Evolutionary conservation across 2,113 vertebrate genomes (phyloP).

Genomic region (Oncorhynchus clarkii): DNA sequence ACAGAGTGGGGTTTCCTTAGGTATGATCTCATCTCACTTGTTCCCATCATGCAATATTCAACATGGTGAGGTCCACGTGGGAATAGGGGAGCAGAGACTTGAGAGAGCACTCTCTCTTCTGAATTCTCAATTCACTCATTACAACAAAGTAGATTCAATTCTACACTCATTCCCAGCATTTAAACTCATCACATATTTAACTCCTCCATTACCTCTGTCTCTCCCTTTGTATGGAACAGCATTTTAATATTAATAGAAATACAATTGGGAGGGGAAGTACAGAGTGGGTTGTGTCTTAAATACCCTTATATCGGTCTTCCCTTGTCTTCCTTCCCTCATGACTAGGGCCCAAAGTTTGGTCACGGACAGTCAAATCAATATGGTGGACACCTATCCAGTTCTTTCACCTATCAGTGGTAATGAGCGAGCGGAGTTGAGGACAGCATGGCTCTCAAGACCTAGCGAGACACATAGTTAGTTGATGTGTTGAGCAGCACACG

Average conservation of each 20-base stretch:
- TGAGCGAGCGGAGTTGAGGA: too few species aligned
- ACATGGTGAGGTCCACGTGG: conserved; percentile 40
- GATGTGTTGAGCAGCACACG: not conserved
- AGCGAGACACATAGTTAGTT: too few species aligned
- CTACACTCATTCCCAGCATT: not conserved
- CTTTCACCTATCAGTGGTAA: not conserved
- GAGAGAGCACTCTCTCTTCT: not conserved
- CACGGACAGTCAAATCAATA: too few species aligned
- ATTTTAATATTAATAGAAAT: not conserved
- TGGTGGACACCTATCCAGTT: not conserved
- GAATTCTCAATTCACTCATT: too few species aligned
- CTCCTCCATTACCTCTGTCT: not conserved
- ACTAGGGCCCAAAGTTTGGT: not conserved
- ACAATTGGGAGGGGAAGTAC: not conserved
- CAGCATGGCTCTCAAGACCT: too few species aligned
- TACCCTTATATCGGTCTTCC: not conserved
- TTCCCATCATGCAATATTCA: conserved; percentile 30
- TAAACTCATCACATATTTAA: not conserved
- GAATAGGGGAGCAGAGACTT: conserved; percentile 6
- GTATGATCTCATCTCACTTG: conserved; percentile 48
- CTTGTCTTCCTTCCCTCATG: not conserved
- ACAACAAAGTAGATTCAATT: not conserved
- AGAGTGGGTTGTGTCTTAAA: not conserved
- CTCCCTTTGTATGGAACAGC: not conserved
- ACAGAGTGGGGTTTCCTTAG: conserved; percentile 35